A percentile compares a stretch with the other conserved stretches of the same genome.
phyloP scores from a whole-genome alignment of 1,140 invertebrate species.

The Drosophila persimilis region DNA sequence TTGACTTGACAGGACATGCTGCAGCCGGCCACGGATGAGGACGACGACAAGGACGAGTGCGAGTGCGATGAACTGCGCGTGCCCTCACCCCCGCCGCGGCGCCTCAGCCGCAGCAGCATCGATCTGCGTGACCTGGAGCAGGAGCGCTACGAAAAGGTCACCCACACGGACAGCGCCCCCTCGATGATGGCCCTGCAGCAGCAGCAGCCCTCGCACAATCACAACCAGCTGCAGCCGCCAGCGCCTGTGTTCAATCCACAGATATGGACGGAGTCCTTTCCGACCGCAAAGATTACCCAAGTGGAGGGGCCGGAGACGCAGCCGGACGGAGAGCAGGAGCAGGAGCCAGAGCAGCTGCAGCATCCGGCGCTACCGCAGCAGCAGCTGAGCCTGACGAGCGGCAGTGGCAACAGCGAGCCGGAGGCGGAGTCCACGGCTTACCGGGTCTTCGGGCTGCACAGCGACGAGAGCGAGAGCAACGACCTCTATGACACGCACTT shows the following conservation, averaged over 20 bases:
- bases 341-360: background rate
- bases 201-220: constrained; percentile 20
- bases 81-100: constrained; percentile 79
- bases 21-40: constrained; percentile 78
- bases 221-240: constrained; percentile 60
- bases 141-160: constrained; percentile 82
- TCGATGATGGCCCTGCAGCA: constrained; percentile 82
- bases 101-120: constrained; percentile 82
- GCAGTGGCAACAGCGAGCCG: constrained; percentile 65
- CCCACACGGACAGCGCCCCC: constrained; percentile 81
- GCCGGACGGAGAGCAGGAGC: constrained; percentile 5
- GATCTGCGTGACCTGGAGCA: constrained; percentile 82
- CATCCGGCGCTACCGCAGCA: constrained; percentile 29
- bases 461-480: constrained; percentile 76
- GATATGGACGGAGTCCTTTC: constrained; percentile 59
- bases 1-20: constrained; percentile 68
- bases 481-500: constrained; percentile 73
- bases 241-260: constrained; percentile 68
- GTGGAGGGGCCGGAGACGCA: constrained; percentile 10
- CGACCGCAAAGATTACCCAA: constrained; percentile 11
- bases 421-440: constrained; percentile 65
- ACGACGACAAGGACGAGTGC: constrained; percentile 81
- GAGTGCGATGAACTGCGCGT: constrained; percentile 82
- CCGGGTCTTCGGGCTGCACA: constrained; percentile 68
- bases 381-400: constrained; percentile 64